Evolutionary conservation across 2,888 invertebrate genomes (phyloP), one percentile per base, ranked within the genome.

Genomic region (Epinotia brunnichana): DNA sequence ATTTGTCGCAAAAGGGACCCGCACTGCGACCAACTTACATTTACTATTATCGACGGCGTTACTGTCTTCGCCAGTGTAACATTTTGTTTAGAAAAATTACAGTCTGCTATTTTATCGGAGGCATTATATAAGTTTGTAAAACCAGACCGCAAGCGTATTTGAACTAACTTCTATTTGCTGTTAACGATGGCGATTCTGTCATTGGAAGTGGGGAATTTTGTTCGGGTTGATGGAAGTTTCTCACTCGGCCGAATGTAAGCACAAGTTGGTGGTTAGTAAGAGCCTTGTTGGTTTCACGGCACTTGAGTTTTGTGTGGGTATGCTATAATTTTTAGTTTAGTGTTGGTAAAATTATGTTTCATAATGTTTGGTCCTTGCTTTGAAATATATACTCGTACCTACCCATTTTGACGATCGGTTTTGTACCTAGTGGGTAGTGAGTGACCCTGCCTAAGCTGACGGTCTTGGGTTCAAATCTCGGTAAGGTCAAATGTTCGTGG

Each of bases 1-100:
- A 73, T 73, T 73, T 73, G 73, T 73, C 61, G 69, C 73, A 73
- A 73, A 73, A 73, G 73, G 72, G 72, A 67, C 61, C 24, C 67
- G 61, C 24, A 68, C 19, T 72, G 21, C 19, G 44, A 17, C 72
- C 61, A 72, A 67, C 72, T 62, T 68, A 61, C 24, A 53, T 68
- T 72, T 72, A 61, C 72, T 48, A n/a, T 19, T 41, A 17, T 29
- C 7, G 9, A 54, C 29, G 60, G 53, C 53, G 29, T 66, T 35
- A n/a, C 53, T 67, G 53, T 54, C 19, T 35, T 35, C 35, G 11
- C 13, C 13, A 15, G 11, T 11, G 7, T n/a, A 35, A 2, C 1
- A 35, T 64, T 51, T 64, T 39, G 59, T 64, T 61, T 51, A 56
- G 35, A n/a, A 19, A 21, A 11, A 13, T 24, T 13, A 17, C 5